Evolutionary conservation across 2,113 vertebrate genomes (phyloP).

Genomic region (Alaudala cheleensis): DNA sequence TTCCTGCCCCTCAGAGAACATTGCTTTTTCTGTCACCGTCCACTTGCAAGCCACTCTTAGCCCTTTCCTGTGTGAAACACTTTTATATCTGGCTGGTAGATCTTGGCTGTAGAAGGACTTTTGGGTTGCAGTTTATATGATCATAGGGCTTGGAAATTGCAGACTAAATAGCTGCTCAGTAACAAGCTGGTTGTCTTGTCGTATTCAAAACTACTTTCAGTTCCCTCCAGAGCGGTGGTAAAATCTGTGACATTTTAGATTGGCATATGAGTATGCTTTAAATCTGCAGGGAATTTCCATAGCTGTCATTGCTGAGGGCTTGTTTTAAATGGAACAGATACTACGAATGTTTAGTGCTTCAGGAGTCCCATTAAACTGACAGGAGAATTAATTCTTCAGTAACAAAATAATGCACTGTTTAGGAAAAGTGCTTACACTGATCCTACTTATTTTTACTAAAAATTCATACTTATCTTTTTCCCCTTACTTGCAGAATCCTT

Average conservation of each 20-base stretch:
- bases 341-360: neutral
- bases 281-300: neutral
- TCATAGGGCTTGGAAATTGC: neutral
- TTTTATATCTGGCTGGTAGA: accelerated
- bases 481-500: neutral
- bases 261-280: neutral
- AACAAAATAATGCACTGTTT: neutral
- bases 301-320: neutral
- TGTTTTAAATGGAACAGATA: neutral
- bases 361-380: neutral
- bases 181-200: accelerated
- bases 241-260: neutral
- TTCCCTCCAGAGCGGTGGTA: neutral
- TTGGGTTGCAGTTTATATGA: neutral
- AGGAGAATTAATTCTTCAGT: neutral
- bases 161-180: neutral
- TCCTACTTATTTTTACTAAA: neutral
- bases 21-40: neutral
- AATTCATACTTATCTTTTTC: neutral
- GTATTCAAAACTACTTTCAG: neutral
- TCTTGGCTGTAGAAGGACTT: neutral
- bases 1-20: accelerated
- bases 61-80: neutral
- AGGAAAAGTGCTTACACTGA: neutral
- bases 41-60: neutral